Evolutionary conservation across 2,888 invertebrate genomes (phyloP).

Genomic region (Macrophya alboannulata): DNA sequence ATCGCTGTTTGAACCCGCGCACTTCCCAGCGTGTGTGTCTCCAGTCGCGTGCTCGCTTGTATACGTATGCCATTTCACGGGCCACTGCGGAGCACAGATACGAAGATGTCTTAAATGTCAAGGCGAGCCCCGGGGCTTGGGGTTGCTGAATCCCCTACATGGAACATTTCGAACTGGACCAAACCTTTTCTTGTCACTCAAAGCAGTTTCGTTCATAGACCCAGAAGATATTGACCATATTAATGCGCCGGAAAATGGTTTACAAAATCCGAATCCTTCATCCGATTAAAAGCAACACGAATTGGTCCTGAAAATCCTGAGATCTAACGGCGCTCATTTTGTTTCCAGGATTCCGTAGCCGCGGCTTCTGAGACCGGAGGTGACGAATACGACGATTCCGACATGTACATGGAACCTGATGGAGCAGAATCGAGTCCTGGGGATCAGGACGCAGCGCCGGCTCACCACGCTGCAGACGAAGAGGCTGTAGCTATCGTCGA

Average conservation of each 20-base stretch:
- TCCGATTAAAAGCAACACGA: background rate
- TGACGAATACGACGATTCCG: constrained; percentile 76
- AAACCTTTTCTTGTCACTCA: background rate
- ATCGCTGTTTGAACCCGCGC: constrained; percentile 65
- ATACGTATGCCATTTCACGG: constrained; percentile 10
- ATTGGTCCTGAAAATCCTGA: background rate
- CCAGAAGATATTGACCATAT: background rate
- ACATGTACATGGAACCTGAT: constrained; percentile 80
- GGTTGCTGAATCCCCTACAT: constrained; percentile 54
- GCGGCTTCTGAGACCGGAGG: constrained; percentile 72
- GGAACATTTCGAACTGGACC: background rate
- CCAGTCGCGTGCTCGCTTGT: constrained; percentile 56
- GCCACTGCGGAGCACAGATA: constrained; percentile 42
- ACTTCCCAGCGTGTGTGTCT: constrained; percentile 64
- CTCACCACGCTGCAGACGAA: background rate
- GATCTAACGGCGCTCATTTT: constrained; percentile 13
- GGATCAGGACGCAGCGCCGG: background rate
- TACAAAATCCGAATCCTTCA: background rate
- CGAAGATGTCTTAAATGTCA: constrained; percentile 73
- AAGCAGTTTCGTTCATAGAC: background rate
- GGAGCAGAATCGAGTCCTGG: constrained; percentile 66
- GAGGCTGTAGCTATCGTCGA: constrained; percentile 50
- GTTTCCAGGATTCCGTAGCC: constrained; percentile 75
- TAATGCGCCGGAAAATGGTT: background rate
- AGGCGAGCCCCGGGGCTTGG: constrained; percentile 66